phyloP scores from a whole-genome alignment of 2,797 vertebrate genomes.

The Setipinna tenuifilis region DNA sequence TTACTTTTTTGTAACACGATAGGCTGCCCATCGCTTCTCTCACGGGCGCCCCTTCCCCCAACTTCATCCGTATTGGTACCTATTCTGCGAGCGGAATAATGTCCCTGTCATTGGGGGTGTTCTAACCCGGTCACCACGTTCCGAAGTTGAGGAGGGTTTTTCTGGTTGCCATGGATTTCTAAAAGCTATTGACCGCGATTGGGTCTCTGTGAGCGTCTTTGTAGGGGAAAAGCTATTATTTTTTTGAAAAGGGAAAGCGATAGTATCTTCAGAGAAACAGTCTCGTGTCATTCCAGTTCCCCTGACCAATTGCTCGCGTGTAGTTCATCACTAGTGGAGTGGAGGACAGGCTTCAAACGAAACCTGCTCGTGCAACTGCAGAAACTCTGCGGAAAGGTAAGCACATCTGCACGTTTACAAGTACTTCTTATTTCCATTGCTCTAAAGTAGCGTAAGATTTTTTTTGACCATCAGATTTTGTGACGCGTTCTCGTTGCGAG shows the following conservation, averaged over 20 bases:
- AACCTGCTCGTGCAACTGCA: conserved; percentile 56
- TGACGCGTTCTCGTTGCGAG: neutral
- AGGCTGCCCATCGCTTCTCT: neutral
- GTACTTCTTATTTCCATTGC: neutral
- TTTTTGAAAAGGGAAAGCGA: conserved; percentile 57
- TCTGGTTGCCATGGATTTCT: conserved; percentile 77
- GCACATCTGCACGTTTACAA: conserved; percentile 29
- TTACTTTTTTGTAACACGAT: conserved; percentile 11
- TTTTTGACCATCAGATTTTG: neutral
- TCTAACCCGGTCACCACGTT: conserved; percentile 74
- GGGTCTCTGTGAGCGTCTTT: conserved; percentile 72
- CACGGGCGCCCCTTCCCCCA: conserved; percentile 1
- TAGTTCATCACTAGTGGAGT: conserved; percentile 31
- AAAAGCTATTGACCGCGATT: conserved; percentile 75
- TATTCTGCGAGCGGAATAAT: conserved; percentile 63
- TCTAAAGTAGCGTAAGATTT: neutral
- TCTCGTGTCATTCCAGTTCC: conserved; percentile 53
- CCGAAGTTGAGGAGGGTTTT: conserved; percentile 72
- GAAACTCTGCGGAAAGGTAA: conserved; percentile 63
- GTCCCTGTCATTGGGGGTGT: conserved; percentile 67
- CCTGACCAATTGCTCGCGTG: conserved; percentile 52
- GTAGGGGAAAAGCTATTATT: conserved; percentile 70
- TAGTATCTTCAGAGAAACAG: conserved; percentile 59
- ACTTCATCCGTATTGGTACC: conserved; percentile 51
- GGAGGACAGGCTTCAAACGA: conserved; percentile 24